Evolutionary conservation across 1,140 invertebrate species (phyloP).

Genomic region (Aporrectodea caliginosa): DNA sequence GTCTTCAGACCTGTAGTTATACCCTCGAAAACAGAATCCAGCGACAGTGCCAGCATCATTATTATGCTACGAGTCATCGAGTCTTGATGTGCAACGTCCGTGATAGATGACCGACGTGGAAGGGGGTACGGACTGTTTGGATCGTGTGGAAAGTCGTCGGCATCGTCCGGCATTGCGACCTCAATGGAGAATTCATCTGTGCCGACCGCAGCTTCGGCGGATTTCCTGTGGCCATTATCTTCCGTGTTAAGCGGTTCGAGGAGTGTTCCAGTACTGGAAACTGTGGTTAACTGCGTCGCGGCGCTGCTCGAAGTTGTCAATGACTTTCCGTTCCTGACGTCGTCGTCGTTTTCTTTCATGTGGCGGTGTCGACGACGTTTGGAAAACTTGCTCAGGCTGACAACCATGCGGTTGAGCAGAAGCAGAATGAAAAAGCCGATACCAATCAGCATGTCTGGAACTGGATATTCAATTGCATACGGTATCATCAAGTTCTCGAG

Average conservation of each 20-base stretch:
- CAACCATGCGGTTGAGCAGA: conserved; percentile 16
- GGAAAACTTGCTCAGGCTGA: conserved; percentile 6
- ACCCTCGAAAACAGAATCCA: conserved; percentile 49
- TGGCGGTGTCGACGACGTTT: background rate
- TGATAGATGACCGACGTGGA: conserved; percentile 17
- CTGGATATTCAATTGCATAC: conserved; percentile 24
- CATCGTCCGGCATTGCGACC: background rate
- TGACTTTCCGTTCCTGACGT: background rate
- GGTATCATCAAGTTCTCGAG: conserved; percentile 25
- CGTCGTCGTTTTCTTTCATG: background rate
- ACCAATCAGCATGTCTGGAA: conserved; percentile 31
- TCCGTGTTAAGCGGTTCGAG: background rate
- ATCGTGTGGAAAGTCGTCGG: background rate
- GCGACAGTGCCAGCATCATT: conserved; percentile 42
- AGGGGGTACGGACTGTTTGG: conserved; percentile 13
- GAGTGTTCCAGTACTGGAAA: background rate
- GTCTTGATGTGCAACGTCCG: conserved; percentile 19
- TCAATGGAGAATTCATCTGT: background rate
- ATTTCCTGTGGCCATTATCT: background rate
- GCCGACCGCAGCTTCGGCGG: background rate
- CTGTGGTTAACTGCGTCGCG: background rate
- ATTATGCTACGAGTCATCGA: conserved; percentile 36
- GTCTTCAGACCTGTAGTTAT: conserved; percentile 50
- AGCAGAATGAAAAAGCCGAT: conserved; percentile 31
- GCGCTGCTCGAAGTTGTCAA: background rate